Conservation (phyloP, 2,888 invertebrate species). For the Ophion costatus region DNA sequence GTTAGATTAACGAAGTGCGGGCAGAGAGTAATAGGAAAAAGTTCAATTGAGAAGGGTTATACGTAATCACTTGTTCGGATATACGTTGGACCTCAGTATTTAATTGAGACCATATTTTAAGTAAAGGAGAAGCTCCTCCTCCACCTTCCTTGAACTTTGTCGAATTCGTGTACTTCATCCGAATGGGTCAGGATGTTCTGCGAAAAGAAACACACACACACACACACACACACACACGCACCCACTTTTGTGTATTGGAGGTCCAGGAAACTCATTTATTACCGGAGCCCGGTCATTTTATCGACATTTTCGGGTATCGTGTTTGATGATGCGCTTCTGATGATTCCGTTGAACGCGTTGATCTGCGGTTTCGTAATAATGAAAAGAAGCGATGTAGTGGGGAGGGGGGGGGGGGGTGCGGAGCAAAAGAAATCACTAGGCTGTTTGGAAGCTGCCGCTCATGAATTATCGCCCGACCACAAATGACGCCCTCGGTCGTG, state of each 20-base stretch:
- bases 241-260: constrained; percentile 79
- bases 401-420: not conserved
- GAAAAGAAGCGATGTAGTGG: constrained; percentile 2
- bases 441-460: not conserved
- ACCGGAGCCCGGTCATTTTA: constrained; percentile 72
- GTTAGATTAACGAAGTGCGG: too few species aligned
- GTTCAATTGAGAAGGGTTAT: too few species aligned
- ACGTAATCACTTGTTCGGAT: too few species aligned
- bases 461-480: constrained; percentile 42
- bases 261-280: constrained; percentile 77
- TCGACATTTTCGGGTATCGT: constrained; percentile 72
- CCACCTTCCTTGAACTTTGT: constrained; percentile 58
- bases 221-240: constrained; percentile 9
- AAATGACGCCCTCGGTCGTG: constrained; percentile 31
- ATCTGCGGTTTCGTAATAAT: constrained; percentile 47
- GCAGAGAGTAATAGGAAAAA: too few species aligned
- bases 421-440: not conserved
- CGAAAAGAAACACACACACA: too few species aligned
- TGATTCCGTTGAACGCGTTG: constrained; percentile 37
- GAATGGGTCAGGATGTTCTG: constrained; percentile 49
- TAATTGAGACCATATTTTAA: too few species aligned
- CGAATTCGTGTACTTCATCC: constrained; percentile 22
- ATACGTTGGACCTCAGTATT: too few species aligned
- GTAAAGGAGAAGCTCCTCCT: constrained; percentile 74
- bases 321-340: constrained; percentile 50